These are phyloP conservation scores for Baronia brevicornis DNA, from an alignment of 2,888 invertebrate genomes.

Conservation along the genomic window DNA sequence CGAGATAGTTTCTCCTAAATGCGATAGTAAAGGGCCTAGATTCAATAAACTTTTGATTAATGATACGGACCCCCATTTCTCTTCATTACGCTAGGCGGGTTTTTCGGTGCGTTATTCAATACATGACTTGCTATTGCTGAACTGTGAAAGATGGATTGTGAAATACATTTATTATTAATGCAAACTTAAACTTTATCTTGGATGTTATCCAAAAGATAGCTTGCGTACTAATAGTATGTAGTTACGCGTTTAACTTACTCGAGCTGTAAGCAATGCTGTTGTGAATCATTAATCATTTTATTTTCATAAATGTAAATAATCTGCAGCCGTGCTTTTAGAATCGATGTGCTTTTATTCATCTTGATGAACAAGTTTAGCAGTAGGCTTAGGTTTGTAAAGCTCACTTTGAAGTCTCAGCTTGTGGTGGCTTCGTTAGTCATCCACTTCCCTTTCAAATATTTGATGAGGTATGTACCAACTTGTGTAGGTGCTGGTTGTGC, in stretches of 20 bases:
- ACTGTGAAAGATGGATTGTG: conserved; percentile 26
- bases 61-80: conserved; percentile 50
- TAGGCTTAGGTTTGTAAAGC: too few species aligned
- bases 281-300: too few species aligned
- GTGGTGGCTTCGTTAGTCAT: too few species aligned
- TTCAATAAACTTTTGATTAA: conserved; percentile 58
- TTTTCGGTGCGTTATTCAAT: conserved; percentile 49
- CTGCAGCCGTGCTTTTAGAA: too few species aligned
- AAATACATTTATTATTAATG: conserved; percentile 13
- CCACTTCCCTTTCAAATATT: too few species aligned
- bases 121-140: conserved; percentile 41
- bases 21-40: conserved; percentile 25
- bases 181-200: conserved; percentile 14
- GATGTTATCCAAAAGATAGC: conserved; percentile 18
- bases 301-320: too few species aligned
- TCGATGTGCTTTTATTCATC: too few species aligned
- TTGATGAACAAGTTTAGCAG: too few species aligned
- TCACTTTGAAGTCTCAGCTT: too few species aligned
- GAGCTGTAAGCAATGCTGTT: conserved; percentile 9
- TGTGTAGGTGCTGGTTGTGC: too few species aligned
- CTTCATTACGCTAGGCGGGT: conserved; percentile 50
- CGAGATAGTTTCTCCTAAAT: conserved; percentile 25
- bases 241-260: conserved; percentile 3
- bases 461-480: too few species aligned
- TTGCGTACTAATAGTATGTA: conserved; percentile 7